Conservation (phyloP, 2,888 invertebrate species). For the Heliconius ismenius region DNA sequence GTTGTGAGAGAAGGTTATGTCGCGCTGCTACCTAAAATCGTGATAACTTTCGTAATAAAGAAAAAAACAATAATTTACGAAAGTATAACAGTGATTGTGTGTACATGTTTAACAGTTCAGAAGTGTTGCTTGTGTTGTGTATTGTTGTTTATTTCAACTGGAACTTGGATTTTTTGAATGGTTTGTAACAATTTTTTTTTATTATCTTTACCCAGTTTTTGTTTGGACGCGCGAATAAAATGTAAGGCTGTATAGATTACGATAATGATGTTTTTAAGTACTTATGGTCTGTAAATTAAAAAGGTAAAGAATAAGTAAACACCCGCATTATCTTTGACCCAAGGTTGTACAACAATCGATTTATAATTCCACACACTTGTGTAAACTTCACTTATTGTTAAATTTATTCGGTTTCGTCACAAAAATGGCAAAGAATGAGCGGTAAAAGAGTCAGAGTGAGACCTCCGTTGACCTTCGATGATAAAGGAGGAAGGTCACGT, state of each 20-base stretch:
- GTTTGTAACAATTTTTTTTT: constrained; percentile 16
- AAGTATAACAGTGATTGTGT: constrained; percentile 60
- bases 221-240: constrained; percentile 10
- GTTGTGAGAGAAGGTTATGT: constrained; percentile 50
- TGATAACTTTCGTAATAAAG: constrained; percentile 69
- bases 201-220: constrained; percentile 1
- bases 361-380: constrained; percentile 41
- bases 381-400: constrained; percentile 31
- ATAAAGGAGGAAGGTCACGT: not conserved
- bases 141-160: constrained; percentile 1
- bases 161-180: constrained; percentile 19
- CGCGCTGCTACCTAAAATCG: constrained; percentile 48
- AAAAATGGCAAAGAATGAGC: not conserved
- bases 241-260: constrained; percentile 24
- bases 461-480: not conserved
- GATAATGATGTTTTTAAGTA: not conserved
- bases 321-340: constrained; percentile 29
- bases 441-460: not conserved
- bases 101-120: constrained; percentile 37
- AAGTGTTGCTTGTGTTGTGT: constrained; percentile 47
- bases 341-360: constrained; percentile 37
- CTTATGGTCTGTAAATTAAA: not conserved
- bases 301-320: constrained; percentile 25
- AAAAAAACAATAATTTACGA: constrained; percentile 61
- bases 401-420: constrained; percentile 4